Evolutionary conservation across 2,113 vertebrate genomes (phyloP), one percentile per base, ranked within the genome.

Genomic region (Ciconia maguari): DNA sequence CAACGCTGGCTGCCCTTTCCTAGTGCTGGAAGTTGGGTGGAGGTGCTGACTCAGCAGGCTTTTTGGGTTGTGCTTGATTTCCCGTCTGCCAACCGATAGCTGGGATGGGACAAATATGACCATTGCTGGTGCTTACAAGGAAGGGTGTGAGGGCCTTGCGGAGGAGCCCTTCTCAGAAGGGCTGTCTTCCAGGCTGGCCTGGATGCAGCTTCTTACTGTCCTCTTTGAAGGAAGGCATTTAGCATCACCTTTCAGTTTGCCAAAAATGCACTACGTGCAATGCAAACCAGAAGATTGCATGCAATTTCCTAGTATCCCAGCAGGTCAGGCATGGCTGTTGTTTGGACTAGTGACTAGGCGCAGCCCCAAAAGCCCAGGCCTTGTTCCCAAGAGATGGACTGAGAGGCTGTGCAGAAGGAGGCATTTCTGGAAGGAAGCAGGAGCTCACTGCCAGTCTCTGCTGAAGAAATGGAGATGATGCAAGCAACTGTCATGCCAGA

Each of bases 371-470:
- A 54, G 32, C 20, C 38, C 32, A 54, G 32, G 16, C 13, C 3
- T 46, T 26, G 9, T 85, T 54, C 17, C 27, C 80, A 34, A 49
- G 65, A 19, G 20, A 7, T 1, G 5, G 26, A 21, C 34, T 6
- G 4, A 38, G 42, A 38, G n/a, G 27, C 42, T 32, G 10, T 21
- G 65, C 6, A 15, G 17, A 29, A 36, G 7, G 18, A 44, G 27
- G 6, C 2, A 4, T 57, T 36, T 25, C 15, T 4, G 2, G 52
- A 13, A 38, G 34, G 9, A 36, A 25, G 52, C 34, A 25, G 3
- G 1, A 3, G 12, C 34, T 68, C 11, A 2, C 20, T 24, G 26
- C 51, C 51, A 46, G 32, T 3, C 34, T 1, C 12, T n/a, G 11
- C 19, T 5, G 1, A 29, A 55, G 78, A 55, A 81, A 24, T 1